Base-by-base conservation (phyloP, 2,113 vertebrate genomes). In the Nyctereutes procyonoides region DNA sequence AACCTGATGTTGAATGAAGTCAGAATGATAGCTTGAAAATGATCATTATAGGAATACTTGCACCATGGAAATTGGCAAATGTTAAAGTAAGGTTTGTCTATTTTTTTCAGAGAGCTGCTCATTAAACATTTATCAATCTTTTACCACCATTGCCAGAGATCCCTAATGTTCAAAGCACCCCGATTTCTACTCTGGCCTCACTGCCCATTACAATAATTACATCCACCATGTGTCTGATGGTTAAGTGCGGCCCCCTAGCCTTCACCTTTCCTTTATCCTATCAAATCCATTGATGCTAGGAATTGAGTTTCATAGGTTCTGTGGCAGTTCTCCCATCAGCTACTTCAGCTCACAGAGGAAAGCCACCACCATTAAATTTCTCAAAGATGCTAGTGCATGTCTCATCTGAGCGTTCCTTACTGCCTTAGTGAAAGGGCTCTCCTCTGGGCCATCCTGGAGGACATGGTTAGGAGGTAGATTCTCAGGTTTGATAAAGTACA, bases 11-110 rank as follows among this genome's bases (percentile, higher is more conserved):
- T 93, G 24, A 86, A 3, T 55, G n/a, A 38, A 96, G 11, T 88
- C 53, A 93, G 8, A 65, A 9, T 62, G 43, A 38, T 67, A 90
- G 35, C 26, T 95, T 76, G 19, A 77, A 94, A 97, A 93, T 14
- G 48, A 43, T 26, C 55, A 53, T 1, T 19, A 32, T 1, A 35
- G 20, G 11, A 89, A 14, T 73, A 86, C 62, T 88, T 62, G 73
- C 9, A 89, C n/a, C 24, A n/a, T 16, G 10, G 55, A 71, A 91
- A 55, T 35, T 30, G 74, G 56, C 38, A 96, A 90, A 56, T 80
- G 20, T 19, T 55, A 48, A 88, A 65, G 6, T n/a, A 63, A 92
- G 62, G 13, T 5, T 67, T 51, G 35, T 55, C 56, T 74, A 5
- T 55, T 62, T 82, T 48, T 24, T 60, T 13, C 26, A n/a, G 83